Evolutionary conservation across 2,113 vertebrate genomes (phyloP).

Genomic region (Ginglymostoma cirratum): DNA sequence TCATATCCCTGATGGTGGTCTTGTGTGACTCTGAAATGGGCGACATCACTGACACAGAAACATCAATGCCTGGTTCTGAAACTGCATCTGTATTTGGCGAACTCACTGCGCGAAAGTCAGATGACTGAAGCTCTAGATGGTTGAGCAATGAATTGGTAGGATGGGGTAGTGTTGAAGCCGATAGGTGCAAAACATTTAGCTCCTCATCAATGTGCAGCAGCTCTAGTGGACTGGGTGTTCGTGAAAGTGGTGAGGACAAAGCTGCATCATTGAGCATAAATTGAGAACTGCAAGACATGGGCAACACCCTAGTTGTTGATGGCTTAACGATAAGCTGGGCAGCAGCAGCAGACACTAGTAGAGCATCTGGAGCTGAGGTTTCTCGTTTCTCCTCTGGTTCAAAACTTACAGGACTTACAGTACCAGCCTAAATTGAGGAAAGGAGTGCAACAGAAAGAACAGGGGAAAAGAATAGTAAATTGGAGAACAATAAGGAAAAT

Average conservation of each 20-base stretch:
- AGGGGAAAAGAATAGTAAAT: constrained; percentile 47
- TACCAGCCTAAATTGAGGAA: constrained; percentile 71
- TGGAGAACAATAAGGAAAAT: constrained; percentile 39
- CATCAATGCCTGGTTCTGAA: constrained; percentile 47
- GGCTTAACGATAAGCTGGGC: not conserved
- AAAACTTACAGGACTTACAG: constrained; percentile 63
- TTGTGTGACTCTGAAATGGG: constrained; percentile 41
- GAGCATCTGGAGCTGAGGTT: not conserved
- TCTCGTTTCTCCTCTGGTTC: constrained; percentile 55
- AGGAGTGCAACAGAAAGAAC: constrained; percentile 46
- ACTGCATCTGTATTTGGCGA: constrained; percentile 42
- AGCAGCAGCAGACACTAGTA: not conserved
- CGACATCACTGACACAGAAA: constrained; percentile 46
- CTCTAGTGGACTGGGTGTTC: constrained; percentile 50
- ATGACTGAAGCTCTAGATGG: constrained; percentile 37
- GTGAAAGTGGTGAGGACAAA: constrained; percentile 42
- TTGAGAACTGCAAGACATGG: constrained; percentile 38
- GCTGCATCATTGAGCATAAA: constrained; percentile 39
- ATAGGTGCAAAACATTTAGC: not conserved
- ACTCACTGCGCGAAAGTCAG: constrained; percentile 41
- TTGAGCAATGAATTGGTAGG: constrained; percentile 28
- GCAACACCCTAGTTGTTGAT: not conserved
- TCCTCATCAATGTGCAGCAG: constrained; percentile 57
- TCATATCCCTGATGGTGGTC: not conserved
- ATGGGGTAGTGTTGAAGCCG: constrained; percentile 28